Evolutionary conservation across 2,888 invertebrate species (phyloP).

Genomic region (Ormyrus labotus): DNA sequence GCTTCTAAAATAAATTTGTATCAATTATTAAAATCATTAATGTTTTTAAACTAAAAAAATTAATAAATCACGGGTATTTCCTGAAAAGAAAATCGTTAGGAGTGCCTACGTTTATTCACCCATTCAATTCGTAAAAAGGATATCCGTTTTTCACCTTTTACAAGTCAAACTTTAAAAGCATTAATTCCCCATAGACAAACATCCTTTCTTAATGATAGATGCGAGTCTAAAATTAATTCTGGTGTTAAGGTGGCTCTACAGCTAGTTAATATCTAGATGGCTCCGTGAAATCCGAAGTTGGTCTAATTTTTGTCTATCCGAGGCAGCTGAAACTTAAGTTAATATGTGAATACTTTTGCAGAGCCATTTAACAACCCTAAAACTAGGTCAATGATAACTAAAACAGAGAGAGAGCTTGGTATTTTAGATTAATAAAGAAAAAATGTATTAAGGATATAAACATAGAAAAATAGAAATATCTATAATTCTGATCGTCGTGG

Average conservation of each 20-base stretch:
- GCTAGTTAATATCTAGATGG: slow-evolving; percentile 49
- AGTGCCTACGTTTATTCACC: slow-evolving; percentile 46
- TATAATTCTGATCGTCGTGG: slow-evolving; percentile 44
- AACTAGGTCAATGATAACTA: slow-evolving; percentile 30
- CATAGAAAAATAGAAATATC: slow-evolving; percentile 34
- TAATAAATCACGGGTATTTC: neutral
- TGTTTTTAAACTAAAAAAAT: neutral
- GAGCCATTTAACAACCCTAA: slow-evolving; percentile 29
- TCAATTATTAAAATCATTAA: neutral
- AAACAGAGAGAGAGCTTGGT: slow-evolving; percentile 47
- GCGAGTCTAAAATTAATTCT: slow-evolving; percentile 42
- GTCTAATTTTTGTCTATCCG: slow-evolving; percentile 49
- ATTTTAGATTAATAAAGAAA: slow-evolving; percentile 27
- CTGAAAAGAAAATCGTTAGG: slow-evolving; percentile 13
- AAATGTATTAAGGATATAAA: slow-evolving; percentile 15
- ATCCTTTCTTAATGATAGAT: slow-evolving; percentile 11
- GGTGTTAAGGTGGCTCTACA: slow-evolving; percentile 51
- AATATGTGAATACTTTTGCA: slow-evolving; percentile 45
- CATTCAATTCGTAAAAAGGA: slow-evolving; percentile 35
- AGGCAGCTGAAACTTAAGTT: slow-evolving; percentile 70
- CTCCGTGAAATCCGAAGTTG: slow-evolving; percentile 55
- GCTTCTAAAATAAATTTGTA: slow-evolving; percentile 10
- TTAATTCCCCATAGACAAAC: slow-evolving; percentile 29
- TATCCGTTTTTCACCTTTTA: slow-evolving; percentile 48
- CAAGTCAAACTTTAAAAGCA: slow-evolving; percentile 32